phyloP scores from a whole-genome alignment of 2,888 invertebrate genomes.

The Operophtera brumata region DNA sequence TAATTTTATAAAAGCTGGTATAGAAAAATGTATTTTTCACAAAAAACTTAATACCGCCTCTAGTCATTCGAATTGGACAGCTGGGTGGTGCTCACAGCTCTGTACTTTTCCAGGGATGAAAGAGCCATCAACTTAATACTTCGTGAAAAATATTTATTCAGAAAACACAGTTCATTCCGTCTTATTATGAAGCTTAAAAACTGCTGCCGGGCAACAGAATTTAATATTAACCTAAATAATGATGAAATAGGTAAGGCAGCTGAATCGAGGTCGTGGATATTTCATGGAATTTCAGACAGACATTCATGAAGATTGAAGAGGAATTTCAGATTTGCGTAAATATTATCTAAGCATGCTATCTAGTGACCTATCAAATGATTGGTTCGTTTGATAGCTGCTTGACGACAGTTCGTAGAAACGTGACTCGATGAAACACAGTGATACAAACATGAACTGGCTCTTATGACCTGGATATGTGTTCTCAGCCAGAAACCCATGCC shows the following conservation, averaged over 20 bases:
- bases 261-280: constrained; percentile 16
- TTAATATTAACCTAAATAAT: constrained; percentile 20
- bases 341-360: constrained; percentile 10
- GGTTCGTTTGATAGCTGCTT: not conserved
- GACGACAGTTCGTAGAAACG: too few species aligned
- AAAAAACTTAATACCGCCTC: too few species aligned
- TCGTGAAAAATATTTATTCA: not conserved
- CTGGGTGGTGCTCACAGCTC: not conserved
- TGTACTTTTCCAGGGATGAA: not conserved
- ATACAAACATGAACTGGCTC: too few species aligned
- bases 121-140: not conserved
- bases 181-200: constrained; percentile 6
- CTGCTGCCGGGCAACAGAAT: constrained; percentile 9
- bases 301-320: constrained; percentile 9
- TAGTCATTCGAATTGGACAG: constrained; percentile 4
- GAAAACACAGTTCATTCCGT: not conserved
- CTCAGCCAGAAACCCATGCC: too few species aligned
- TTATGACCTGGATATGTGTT: too few species aligned
- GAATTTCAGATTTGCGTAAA: not conserved
- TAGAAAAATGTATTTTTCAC: too few species aligned
- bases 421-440: too few species aligned
- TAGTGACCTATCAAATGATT: constrained; percentile 5
- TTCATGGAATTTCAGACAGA: constrained; percentile 3
- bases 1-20: too few species aligned
- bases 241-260: constrained; percentile 12